These are phyloP conservation scores for Forbesichthys papilliferus DNA, from an alignment of 2,113 vertebrate genomes.

Conservation along the genomic window DNA sequence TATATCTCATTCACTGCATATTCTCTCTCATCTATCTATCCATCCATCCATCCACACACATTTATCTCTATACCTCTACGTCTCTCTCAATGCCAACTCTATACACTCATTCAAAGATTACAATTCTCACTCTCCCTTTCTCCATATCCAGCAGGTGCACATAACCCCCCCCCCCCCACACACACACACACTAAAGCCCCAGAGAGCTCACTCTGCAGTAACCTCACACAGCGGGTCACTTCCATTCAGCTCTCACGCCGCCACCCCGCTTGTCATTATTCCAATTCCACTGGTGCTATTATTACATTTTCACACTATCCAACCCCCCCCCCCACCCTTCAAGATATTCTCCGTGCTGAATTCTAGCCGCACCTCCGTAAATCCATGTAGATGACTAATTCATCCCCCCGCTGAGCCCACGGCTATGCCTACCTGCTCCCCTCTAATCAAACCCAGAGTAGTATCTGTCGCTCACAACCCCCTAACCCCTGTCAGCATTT, in stretches of 20 bases:
- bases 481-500: background rate
- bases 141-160: too few relatives aligned
- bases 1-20: conserved; percentile 52
- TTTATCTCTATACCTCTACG: too few relatives aligned
- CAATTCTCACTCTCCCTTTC: too few relatives aligned
- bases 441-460: conserved; percentile 14
- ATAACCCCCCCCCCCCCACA: too few relatives aligned
- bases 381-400: too few relatives aligned
- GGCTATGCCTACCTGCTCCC: background rate
- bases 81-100: too few relatives aligned
- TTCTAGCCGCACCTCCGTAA: background rate
- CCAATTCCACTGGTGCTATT: background rate
- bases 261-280: background rate
- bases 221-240: background rate
- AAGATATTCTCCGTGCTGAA: background rate
- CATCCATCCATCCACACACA: too few relatives aligned
- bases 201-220: background rate
- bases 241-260: background rate
- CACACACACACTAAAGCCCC: background rate
- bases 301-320: background rate
- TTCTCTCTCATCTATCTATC: conserved; percentile 13
- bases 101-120: too few relatives aligned
- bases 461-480: conserved; percentile 44
- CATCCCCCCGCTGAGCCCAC: too few relatives aligned
- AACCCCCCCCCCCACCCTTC: conserved; percentile 5